Base-by-base conservation (phyloP, 2,113 vertebrate species). In the Bufo gargarizans region DNA sequence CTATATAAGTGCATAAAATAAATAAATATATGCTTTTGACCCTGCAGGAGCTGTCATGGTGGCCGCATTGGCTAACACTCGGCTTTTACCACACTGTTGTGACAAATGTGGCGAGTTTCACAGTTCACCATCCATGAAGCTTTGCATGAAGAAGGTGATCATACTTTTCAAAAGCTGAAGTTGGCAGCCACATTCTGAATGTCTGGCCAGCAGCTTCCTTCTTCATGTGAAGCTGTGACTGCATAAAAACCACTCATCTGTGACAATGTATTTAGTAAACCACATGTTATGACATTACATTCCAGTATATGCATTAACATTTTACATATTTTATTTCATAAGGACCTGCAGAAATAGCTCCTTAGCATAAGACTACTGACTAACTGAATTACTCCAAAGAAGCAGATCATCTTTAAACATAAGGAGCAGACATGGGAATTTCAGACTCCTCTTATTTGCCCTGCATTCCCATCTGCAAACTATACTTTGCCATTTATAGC, bases 181-280 rank as follows among this genome's bases (percentile, higher is more conserved):
- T 47, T 82, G 79, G 79, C 79, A 63, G 58, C 58, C 3, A n/a
- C 43, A 56, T 79, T 53, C 6, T 58, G 14, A 79, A 79, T 79
- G 77, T 79, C 22, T 79, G 49, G 50, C n/a, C 6, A 22, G n/a
- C 20, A 22, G 3, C 76, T 77, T 56, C 14, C n/a, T 17, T 59
- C 78, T 45, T 47, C 43, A 33, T 13, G 4, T 13, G 8, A 43
- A 61, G 14, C 22, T 19, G 3, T 4, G 56, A 59, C 79, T 81
- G 22, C 58, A 61, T 33, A 4, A 6, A 59, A 71, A 33, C 67
- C 67, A 71, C 43, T 45, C 71, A 17, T 16, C n/a, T 71, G 33
- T 9, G 33, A 72, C 43, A 14, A 43, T 72, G 3, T 72, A 16
- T 45, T 45, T 47, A 4, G 22, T 45, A 45, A 47, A 47, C 33